Evolutionary conservation across 1,140 invertebrate species (phyloP), one percentile per base, ranked within the genome.

Genomic region (Aphidius ervi): DNA sequence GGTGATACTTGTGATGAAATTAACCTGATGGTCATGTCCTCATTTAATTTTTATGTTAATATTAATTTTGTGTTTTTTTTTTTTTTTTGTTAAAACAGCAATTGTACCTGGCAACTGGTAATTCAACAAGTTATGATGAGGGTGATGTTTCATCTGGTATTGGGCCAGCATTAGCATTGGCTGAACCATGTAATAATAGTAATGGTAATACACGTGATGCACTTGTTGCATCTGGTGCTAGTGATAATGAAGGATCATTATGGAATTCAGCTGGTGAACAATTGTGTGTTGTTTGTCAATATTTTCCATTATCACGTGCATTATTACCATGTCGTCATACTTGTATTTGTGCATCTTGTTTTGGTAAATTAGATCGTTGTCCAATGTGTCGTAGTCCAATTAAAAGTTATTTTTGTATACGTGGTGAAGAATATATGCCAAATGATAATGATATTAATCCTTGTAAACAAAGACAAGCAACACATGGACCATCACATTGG

Each of bases 341-440:
- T 2, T 92, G 90, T 67, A 86, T 92, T n/a, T 93, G 91, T 77
- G 86, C 86, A 40, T 82, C 83, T 10, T 92, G 89, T 69, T 87
- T 91, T 70, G 81, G 83, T 71, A 78, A 84, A 73, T 74, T 92
- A 47, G 87, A 91, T 67, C 84, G 87, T 43, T 93, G 91, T 76
- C 91, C 91, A 6, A 90, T 93, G 81, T 93, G 91, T 73, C 82
- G 91, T 45, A 87, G 87, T 63, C 85, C 85, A 5, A 91, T 93
- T 63, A 87, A 87, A 61, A 88, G 86, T 65, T 93, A 90, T 78
- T 92, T 92, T 76, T 88, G 87, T 73, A 89, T 90, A 62, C 76
- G 88, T 39, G 84, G 84, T 55, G 88, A 90, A 64, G 88, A 90
- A 45, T 89, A 90, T 66, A 83, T 88, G 74, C 82, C 86, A 3